Base-by-base conservation (phyloP, 2,888 invertebrate genomes). In the Lepidochrysops patricia region DNA sequence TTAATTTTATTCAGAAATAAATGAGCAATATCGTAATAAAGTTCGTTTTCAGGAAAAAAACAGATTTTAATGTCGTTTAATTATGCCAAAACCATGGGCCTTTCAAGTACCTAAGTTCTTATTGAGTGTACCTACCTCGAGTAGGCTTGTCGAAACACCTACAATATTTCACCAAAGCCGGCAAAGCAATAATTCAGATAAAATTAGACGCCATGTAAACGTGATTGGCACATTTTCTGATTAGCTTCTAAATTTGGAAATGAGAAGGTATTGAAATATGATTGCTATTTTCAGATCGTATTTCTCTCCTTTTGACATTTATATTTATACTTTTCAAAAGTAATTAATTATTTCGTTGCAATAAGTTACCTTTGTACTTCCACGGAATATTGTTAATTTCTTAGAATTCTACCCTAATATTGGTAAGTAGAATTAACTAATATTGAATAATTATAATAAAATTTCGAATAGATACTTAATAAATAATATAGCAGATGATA, bases 231-330 rank as follows among this genome's bases (percentile, higher is more conserved):
- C 12, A 43, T 23, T 43, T 43, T 43, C 43, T 23, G 43, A 43
- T 43, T 43, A 43, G 19, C 43, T 43, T 43, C 43, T 43, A 43
- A 43, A 43, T 43, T 43, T 43, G 43, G 43, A 37, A 37, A 43
- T 43, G 19, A 4, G 19, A 43, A 43, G 19, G 43, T 43, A 43
- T 43, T 43, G 19, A 43, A 19, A 43, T 43, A 9, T 7, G 43
- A 19, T 43, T 23, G 43, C 19, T 43, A 43, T 43, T 23, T 43
- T 9, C 43, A 43, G 12, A 23, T 43, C 43, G 12, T 19, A 43
- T 23, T 43, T 43, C 12, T 43, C 19, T 23, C 12, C 15, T 4
- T 23, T 43, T 23, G 43, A 43, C 43, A 23, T 43, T 43, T 43
- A 43, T 23, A 43, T 19, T 43, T 9, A 43, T 12, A 43, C 19